Evolutionary conservation across 2,888 invertebrate genomes (phyloP), one percentile per base, ranked within the genome.

Genomic region (Troides helena): DNA sequence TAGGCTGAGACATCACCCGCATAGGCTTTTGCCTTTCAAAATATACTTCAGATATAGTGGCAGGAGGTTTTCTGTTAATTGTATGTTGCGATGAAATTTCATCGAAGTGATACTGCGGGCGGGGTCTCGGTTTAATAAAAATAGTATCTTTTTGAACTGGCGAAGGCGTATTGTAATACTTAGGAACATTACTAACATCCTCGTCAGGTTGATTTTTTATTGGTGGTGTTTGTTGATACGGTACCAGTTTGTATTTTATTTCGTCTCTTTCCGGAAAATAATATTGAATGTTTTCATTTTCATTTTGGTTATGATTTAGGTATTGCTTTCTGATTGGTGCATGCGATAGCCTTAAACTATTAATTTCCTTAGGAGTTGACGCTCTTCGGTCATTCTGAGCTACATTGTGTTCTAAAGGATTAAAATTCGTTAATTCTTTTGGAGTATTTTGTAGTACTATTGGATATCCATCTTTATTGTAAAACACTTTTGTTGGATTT

Each of bases 161-260:
- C 46, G 81, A 79, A 17, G 84, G 82, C 25, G 83, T 80, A 25
- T 57, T 81, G 75, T 65, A 84, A 76, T 69, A 81, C 72, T 83
- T 83, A 10, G 74, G 67, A 25, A 77, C 66, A 69, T 82, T 81
- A 74, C 80, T 60, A 50, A 81, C 79, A 67, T 77, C 77, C 46
- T 70, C 73, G 71, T 80, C 79, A 7, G 76, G 64, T 36, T 71
- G n/a, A 18, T 81, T 76, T 76, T 81, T 81, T 6, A 91, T 77
- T 2, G 93, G 93, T 59, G 93, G 92, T 17, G 92, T 87, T 80
- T 93, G 93, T 69, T 93, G 89, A 75, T 93, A 93, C 0, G 93
- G 93, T n/a, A 93, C 85, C 59, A 93, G 78, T 80, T 90, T 93
- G 74, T 87, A 93, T 78, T 87, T 90, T 8, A 77, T 70, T 30